A percentile compares a stretch with the other conserved stretches of the same genome.
Evolutionary conservation across 2,113 vertebrate genomes (phyloP).

Genomic region (Callipepla squamata): DNA sequence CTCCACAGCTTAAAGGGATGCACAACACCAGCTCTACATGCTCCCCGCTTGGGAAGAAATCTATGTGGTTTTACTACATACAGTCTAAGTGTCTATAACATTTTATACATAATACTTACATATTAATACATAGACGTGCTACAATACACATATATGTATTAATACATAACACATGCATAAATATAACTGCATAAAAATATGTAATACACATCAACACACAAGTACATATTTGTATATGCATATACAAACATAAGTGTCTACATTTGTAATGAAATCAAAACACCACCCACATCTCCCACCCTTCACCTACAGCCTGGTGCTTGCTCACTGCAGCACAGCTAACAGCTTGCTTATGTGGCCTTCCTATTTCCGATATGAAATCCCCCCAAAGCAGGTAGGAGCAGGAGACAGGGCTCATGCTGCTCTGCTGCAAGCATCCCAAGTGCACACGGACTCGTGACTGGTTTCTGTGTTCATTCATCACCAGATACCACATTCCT

Average conservation of each 20-base stretch:
- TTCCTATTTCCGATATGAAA: not conserved
- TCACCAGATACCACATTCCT: not conserved
- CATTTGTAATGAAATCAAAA: not conserved
- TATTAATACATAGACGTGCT: not conserved
- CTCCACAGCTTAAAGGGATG: not conserved
- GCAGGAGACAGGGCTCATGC: accelerated
- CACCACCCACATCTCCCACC: not conserved
- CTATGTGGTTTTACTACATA: not conserved
- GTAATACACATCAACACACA: not conserved
- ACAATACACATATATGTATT: not conserved
- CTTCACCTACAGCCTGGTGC: not conserved
- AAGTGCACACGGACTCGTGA: accelerated
- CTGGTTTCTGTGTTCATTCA: not conserved
- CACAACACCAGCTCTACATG: not conserved
- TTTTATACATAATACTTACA: not conserved
- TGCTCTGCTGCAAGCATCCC: not conserved
- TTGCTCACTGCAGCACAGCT: not conserved
- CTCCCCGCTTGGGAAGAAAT: not conserved
- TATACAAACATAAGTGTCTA: too few species aligned
- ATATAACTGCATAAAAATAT: not conserved
- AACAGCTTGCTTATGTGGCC: not conserved
- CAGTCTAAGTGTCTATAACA: not conserved
- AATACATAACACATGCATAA: not conserved
- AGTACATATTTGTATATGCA: accelerated
- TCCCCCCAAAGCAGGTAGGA: not conserved